Conservation (phyloP, 2,888 invertebrate species). For the Thereva unica region DNA sequence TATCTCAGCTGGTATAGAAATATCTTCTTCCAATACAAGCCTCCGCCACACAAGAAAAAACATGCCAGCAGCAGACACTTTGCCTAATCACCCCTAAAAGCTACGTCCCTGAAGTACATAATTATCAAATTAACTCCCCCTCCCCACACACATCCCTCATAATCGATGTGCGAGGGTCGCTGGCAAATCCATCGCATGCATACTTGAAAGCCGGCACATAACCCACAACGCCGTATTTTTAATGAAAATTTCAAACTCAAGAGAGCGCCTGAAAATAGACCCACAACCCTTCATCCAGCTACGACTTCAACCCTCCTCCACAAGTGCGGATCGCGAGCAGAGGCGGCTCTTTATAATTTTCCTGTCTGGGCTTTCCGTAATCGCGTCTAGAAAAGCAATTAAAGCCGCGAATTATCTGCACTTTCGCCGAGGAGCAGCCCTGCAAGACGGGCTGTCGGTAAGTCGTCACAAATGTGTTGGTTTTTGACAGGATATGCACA, state of each 20-base stretch:
- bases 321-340: neutral
- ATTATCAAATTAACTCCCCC: slow-evolving; percentile 35
- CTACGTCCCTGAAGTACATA: slow-evolving; percentile 31
- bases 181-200: slow-evolving; percentile 28
- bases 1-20: no score
- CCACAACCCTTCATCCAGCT: neutral
- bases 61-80: slow-evolving; percentile 34
- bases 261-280: slow-evolving; percentile 1
- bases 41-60: neutral
- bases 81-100: slow-evolving; percentile 35
- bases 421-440: slow-evolving; percentile 2
- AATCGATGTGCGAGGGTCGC: slow-evolving; percentile 6
- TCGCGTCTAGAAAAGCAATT: slow-evolving; percentile 25
- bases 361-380: slow-evolving; percentile 9
- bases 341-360: slow-evolving; percentile 4
- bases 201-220: neutral
- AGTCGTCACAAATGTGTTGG: neutral
- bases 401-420: slow-evolving; percentile 21
- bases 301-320: neutral
- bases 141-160: neutral
- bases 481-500: slow-evolving; percentile 6
- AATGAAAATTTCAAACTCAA: slow-evolving; percentile 19
- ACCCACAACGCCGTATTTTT: slow-evolving; percentile 18
- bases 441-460: neutral
- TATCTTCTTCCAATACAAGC: no score